Evolutionary conservation across 2,113 vertebrate species (phyloP), one percentile per base, ranked within the genome.

Genomic region (Brienomyrus longianalis): DNA sequence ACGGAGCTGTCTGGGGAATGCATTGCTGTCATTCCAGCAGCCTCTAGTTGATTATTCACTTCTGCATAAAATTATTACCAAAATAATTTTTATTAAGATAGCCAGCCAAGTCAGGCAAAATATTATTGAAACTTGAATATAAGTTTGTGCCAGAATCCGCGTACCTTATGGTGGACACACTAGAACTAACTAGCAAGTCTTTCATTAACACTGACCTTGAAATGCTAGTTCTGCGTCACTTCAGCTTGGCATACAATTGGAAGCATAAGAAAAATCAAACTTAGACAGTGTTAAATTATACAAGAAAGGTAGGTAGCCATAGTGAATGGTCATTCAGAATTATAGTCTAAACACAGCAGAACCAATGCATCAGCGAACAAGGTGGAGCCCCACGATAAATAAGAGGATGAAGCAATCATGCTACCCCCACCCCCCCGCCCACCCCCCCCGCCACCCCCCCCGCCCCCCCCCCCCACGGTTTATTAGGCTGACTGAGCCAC

Each of bases 351-450:
- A 80, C 74, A 17, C 70, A 43, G 15, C 5, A 19, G 74, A 80
- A 80, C 31, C 74, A 39, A 43, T 39, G 17, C 74, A 80, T 90
- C 89, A 91, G 89, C 90, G 31, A 8, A 80, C 77, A 88, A 51
- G 70, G 80, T 90, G 91, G 87, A 88, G 90, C 70, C 23, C 11
- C 10, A 1, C 0, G 6, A 50, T 23, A 51, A 48, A 86, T 23
- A 10, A 85, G 70, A 48, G 43, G 91, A 92, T 92, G 92, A 91
- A 93, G 90, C 90, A 9, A 23, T 92, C 90, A 90, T 92, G 74
- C 59, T 35, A 45, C 9, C 74, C 35, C 35, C 48, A n/a, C n/a
- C n/a, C n/a, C n/a, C n/a, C n/a, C n/a, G 19, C 7, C 19, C 66
- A 47, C 43, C 19, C 17, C 74, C 35, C 74, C 74, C 31, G 3